Evolutionary conservation across 2,113 vertebrate genomes (phyloP).

Genomic region (Athene cunicularia): DNA sequence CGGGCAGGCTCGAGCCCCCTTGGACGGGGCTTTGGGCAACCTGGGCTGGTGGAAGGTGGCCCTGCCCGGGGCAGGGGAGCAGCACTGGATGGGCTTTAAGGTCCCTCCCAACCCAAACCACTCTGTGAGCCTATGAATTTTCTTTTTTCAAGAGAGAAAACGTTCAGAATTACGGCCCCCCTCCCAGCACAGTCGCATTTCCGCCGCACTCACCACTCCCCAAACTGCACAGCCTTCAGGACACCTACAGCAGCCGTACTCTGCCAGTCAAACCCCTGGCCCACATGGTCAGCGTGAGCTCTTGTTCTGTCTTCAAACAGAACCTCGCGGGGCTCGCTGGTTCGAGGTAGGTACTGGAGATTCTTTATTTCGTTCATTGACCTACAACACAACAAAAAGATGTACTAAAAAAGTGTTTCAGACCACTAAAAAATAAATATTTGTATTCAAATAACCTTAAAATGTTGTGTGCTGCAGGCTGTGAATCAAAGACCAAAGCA

Average conservation of each 20-base stretch:
- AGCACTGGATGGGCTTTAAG: too few species aligned
- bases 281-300: slow-evolving; percentile 95
- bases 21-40: too few species aligned
- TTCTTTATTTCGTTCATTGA: slow-evolving; percentile 99
- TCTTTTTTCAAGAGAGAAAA: not conserved
- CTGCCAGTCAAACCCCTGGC: slow-evolving; percentile 98
- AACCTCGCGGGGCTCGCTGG: slow-evolving; percentile 94
- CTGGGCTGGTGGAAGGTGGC: too few species aligned
- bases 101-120: too few species aligned
- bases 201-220: slow-evolving; percentile 85
- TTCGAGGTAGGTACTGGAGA: slow-evolving; percentile 94
- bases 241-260: slow-evolving; percentile 97
- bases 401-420: not conserved
- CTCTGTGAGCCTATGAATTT: too few species aligned
- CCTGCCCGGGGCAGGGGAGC: too few species aligned
- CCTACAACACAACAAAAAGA: slow-evolving; percentile 47
- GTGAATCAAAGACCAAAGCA: not conserved
- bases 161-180: not conserved
- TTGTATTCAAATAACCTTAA: not conserved
- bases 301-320: slow-evolving; percentile 96
- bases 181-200: rapidly evolving
- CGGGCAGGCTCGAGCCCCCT: too few species aligned
- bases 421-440: not conserved
- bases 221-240: slow-evolving; percentile 95
- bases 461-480: not conserved